Base-by-base conservation (phyloP, 2,797 vertebrate species). In the Typhlichthys subterraneus region DNA sequence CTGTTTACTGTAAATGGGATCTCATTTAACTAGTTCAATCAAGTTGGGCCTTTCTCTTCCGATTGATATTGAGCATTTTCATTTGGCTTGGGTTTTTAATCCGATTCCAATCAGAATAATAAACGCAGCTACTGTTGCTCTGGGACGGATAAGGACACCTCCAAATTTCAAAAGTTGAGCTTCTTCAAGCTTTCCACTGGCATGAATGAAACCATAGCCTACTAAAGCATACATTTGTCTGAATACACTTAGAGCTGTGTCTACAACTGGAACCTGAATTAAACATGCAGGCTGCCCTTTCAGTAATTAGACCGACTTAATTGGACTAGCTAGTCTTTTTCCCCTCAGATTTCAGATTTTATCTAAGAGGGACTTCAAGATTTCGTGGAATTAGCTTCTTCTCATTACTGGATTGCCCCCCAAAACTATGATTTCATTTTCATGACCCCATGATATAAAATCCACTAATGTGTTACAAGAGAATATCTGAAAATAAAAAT, bases 271-370 rank as follows among this genome's bases (percentile, higher is more conserved):
- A 53, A 23, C 52, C 45, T n/a, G 23, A 38, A 50, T 52, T 19
- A 15, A 65, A 49, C 19, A 33, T 45, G 42, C 14, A 55, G 0
- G 4, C 58, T 67, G 54, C 54, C 68, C 69, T 71, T 15, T 68
- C 68, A 65, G 59, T 76, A 70, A 76, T 81, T 75, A 83, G 66
- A 70, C 38, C 48, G 31, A 61, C 70, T 73, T 78, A 75, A 80
- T 76, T 74, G 73, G 70, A 67, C 53, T 48, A 53, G 63, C 57
- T 47, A 13, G 45, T 65, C 65, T 68, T 56, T 49, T 47, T 60
- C 38, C 48, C 68, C 52, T 69, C 48, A 61, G 53, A 68, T 61
- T 66, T 59, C 68, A 9, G 29, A 48, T 68, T 56, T 83, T 72
- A 80, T 80, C 71, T 75, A 3, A 72, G 66, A 31, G 65, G 53